Conservation (phyloP, 2,888 invertebrate genomes). For the Cecidostiba fungosa region DNA sequence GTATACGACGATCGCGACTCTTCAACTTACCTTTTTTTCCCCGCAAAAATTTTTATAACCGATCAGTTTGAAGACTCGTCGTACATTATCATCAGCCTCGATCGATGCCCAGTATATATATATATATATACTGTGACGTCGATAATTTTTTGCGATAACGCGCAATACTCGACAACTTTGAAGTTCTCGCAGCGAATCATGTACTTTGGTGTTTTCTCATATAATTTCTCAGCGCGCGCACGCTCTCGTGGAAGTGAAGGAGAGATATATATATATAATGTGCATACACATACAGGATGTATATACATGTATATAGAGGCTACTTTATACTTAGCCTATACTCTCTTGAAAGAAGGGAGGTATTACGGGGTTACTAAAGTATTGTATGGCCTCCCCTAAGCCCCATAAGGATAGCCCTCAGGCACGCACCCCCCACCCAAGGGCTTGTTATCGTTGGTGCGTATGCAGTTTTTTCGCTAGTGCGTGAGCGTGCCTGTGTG, state of each 20-base stretch:
- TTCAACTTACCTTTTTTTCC: not conserved
- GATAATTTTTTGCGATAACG: slow-evolving; percentile 5
- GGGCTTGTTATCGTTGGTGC: slow-evolving; percentile 69
- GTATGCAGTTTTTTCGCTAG: slow-evolving; percentile 75
- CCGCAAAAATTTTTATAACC: not conserved
- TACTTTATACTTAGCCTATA: slow-evolving; percentile 72
- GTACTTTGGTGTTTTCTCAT: not conserved
- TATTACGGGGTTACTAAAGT: slow-evolving; percentile 79
- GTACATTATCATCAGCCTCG: not conserved
- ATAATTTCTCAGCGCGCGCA: not conserved
- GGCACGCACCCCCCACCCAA: slow-evolving; percentile 73
- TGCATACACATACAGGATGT: not conserved
- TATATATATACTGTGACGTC: no score
- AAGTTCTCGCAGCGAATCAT: slow-evolving; percentile 30
- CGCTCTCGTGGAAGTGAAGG: not conserved
- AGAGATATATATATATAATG: no score
- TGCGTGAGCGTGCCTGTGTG: slow-evolving; percentile 69
- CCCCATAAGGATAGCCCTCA: slow-evolving; percentile 79
- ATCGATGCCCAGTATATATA: not conserved
- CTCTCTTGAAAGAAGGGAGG: slow-evolving; percentile 70
- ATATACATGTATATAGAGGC: slow-evolving; percentile 53
- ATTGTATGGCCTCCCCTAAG: slow-evolving; percentile 80
- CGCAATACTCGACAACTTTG: slow-evolving; percentile 32
- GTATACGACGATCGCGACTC: not conserved
- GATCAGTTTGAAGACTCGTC: not conserved